Base-by-base conservation (phyloP, 2,888 invertebrate species). In the Biston betularia region DNA sequence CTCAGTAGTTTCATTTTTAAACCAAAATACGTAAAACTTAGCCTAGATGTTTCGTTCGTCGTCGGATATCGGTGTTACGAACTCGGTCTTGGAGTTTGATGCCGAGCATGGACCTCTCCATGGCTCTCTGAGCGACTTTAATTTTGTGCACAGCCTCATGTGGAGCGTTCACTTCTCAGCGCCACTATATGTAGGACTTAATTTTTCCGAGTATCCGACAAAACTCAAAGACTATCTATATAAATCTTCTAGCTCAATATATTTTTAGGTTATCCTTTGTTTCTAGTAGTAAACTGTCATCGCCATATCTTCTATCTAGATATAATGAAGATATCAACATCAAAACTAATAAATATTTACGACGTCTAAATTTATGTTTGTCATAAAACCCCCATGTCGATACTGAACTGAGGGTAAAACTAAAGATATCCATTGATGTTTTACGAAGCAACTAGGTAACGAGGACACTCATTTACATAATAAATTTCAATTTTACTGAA, bases 401-500 rank as follows among this genome's bases (percentile, higher is more conserved):
- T 53, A 56, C 44, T 60, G 63, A 69, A 55, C n/a, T 57, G 58
- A 65, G 62, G 69, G 67, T 66, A 55, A 53, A 69, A 55, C 64
- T 68, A 68, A 65, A 69, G 57, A 65, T 68, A 63, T 71, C 69
- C 67, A 72, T 70, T 59, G 74, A 72, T 74, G 70, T 74, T 74
- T 74, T 70, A 74, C 52, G 70, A 65, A 63, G 63, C 63, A 72
- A 70, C 68, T 72, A 70, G 70, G 69, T 72, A 74, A 74, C 69
- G 63, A 73, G 73, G 70, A 69, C 75, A 66, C 65, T 73, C 65
- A 72, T 75, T 73, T 71, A 59, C 73, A 73, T 75, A 72, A 68
- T 75, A 70, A 71, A 75, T 75, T 75, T 75, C 73, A 70, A 73
- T 71, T 75, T 68, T 73, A 73, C 70, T 70, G 63, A 73, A 73